Evolutionary conservation across 2,888 invertebrate genomes (phyloP).

Genomic region (Celastrina argiolus): DNA sequence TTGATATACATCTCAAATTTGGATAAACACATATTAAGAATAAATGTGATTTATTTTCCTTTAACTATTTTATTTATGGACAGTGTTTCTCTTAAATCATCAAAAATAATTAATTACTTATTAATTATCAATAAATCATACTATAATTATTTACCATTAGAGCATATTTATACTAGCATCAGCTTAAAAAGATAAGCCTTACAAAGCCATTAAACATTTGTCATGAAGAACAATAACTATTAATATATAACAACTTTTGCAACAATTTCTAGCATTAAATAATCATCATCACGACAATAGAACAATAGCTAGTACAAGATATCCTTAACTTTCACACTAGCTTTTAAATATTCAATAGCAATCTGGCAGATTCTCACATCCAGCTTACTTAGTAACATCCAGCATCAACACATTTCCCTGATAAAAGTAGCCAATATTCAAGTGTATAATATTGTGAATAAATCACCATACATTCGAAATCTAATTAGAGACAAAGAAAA

Average conservation of each 20-base stretch:
- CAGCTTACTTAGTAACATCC: not conserved
- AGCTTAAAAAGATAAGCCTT: conserved; percentile 24
- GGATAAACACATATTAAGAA: not conserved
- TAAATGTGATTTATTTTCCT: conserved; percentile 1
- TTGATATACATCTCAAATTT: not conserved
- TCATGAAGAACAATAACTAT: conserved; percentile 36
- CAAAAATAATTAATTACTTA: conserved; percentile 10
- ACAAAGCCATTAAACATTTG: conserved; percentile 35
- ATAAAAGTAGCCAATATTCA: not conserved
- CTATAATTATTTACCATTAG: conserved; percentile 12
- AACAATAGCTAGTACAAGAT: conserved; percentile 60
- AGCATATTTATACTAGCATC: conserved; percentile 22
- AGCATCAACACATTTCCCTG: not conserved
- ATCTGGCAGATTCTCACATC: conserved; percentile 11
- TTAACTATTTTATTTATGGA: conserved; percentile 11
- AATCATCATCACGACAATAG: conserved; percentile 62
- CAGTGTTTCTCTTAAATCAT: conserved; percentile 15
- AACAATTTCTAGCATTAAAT: conserved; percentile 61
- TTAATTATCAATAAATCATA: conserved; percentile 4
- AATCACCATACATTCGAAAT: not conserved
- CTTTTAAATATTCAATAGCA: conserved; percentile 28
- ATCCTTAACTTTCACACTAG: conserved; percentile 38
- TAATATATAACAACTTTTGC: conserved; percentile 50
- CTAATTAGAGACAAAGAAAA: conserved; percentile 26
- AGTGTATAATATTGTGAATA: not conserved